These are phyloP conservation scores for Vidua chalybeata DNA, from an alignment of 2,113 vertebrate species.

Conservation along the genomic window DNA sequence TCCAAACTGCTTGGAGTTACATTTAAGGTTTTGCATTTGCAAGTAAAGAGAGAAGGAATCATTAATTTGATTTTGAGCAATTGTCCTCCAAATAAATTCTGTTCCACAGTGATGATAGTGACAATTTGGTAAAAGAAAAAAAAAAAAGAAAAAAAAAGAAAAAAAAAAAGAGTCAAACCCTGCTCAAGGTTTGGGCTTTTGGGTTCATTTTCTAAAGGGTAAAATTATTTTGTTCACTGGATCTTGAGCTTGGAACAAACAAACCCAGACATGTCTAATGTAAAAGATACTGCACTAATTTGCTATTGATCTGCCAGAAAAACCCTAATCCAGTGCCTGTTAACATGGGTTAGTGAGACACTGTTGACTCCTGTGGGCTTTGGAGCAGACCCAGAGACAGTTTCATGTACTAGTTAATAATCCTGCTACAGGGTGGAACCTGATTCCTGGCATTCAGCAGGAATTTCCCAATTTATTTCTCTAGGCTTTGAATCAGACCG, in stretches of 20 bases:
- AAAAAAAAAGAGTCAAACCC: background rate
- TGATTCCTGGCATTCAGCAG: background rate
- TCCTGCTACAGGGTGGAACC: background rate
- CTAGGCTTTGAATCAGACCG: background rate
- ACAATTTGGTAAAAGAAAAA: background rate
- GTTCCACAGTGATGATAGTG: background rate
- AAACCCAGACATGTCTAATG: background rate
- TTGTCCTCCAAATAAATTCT: slow-evolving; percentile 26
- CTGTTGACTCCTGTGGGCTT: slow-evolving; percentile 26
- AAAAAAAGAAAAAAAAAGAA: background rate
- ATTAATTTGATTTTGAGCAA: slow-evolving; percentile 2
- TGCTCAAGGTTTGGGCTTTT: background rate
- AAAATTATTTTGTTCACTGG: background rate
- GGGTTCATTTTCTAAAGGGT: slow-evolving; percentile 11
- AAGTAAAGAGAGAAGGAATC: slow-evolving; percentile 9
- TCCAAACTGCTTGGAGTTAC: background rate
- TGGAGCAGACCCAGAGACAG: slow-evolving; percentile 38
- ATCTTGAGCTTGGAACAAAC: slow-evolving; percentile 33
- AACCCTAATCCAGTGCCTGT: background rate
- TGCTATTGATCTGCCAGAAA: slow-evolving; percentile 5
- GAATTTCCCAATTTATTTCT: slow-evolving; percentile 34
- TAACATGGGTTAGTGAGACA: background rate
- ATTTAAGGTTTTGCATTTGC: background rate
- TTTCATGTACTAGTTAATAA: slow-evolving; percentile 7
- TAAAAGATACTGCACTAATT: background rate